Conservation (phyloP, 2,888 invertebrate species). For the Philopedon plagiatum region DNA sequence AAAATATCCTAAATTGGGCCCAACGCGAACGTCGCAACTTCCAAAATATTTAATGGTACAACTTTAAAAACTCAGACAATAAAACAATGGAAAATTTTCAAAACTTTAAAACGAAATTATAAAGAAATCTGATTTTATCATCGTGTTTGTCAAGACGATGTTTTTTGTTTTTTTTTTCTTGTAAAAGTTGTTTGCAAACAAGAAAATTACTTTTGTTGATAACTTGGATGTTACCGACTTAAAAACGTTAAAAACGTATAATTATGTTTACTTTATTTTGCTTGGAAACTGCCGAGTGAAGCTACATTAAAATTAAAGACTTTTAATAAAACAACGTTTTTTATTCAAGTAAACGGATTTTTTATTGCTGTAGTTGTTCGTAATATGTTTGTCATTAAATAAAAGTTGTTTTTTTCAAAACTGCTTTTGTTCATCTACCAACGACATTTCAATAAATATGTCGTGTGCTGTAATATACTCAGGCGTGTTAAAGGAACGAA, state of each 20-base stretch:
- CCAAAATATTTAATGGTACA: not conserved
- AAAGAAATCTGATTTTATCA: conserved; percentile 42
- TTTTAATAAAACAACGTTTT: not conserved
- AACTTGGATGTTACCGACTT: not conserved
- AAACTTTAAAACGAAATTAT: conserved; percentile 38
- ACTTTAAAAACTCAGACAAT: conserved; percentile 24
- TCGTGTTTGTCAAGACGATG: not conserved
- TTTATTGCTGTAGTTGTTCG: too few relatives aligned
- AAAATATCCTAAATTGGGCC: not conserved
- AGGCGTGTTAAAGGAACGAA: too few relatives aligned
- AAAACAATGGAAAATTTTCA: conserved; percentile 38
- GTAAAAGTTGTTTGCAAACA: not conserved
- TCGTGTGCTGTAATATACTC: too few relatives aligned
- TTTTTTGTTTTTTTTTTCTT: not conserved
- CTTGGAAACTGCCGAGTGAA: not conserved
- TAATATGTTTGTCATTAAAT: too few relatives aligned
- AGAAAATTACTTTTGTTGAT: conserved; percentile 8
- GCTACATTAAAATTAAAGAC: not conserved
- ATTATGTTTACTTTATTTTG: conserved; percentile 5
- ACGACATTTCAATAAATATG: too few relatives aligned
- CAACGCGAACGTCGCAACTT: not conserved
- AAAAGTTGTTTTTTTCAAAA: too few relatives aligned
- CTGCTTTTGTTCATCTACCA: too few relatives aligned
- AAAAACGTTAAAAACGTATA: conserved; percentile 1
- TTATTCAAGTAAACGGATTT: too few relatives aligned